These are phyloP conservation scores for Apteryx owenii DNA, from an alignment of 2,113 vertebrate genomes.

Conservation along the genomic window DNA sequence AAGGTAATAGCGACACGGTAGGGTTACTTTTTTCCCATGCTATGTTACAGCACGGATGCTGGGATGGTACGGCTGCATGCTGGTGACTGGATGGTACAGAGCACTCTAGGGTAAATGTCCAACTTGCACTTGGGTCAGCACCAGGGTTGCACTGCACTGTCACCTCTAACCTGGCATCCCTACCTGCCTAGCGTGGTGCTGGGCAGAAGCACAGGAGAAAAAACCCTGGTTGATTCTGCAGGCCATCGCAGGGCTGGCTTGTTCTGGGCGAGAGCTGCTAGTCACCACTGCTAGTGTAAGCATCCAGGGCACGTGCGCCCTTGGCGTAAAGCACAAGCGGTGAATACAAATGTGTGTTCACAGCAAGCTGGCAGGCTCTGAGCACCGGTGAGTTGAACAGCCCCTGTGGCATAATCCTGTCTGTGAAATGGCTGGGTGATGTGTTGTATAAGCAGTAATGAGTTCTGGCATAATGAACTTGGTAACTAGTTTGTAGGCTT, in stretches of 20 bases:
- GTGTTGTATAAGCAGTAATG: not conserved
- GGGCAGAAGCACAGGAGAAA: not conserved
- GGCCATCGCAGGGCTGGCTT: rapidly evolving
- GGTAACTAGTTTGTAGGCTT: not conserved
- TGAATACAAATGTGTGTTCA: rapidly evolving
- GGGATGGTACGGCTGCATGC: constrained; percentile 77
- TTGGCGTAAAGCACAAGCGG: rapidly evolving
- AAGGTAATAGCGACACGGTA: constrained; percentile 97
- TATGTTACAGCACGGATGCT: constrained; percentile 73
- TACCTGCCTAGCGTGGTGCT: not conserved
- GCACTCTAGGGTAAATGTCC: constrained; percentile 47
- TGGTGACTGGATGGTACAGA: constrained; percentile 66
- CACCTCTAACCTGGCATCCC: not conserved
- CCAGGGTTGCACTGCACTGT: not conserved
- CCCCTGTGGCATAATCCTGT: not conserved
- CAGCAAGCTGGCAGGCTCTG: not conserved
- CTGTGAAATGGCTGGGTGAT: not conserved
- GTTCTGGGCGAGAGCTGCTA: rapidly evolving
- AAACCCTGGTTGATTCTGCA: not conserved
- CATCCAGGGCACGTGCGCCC: rapidly evolving
- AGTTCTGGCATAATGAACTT: rapidly evolving
- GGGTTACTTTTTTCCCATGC: constrained; percentile 80
- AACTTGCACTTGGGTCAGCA: not conserved
- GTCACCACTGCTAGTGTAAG: rapidly evolving
- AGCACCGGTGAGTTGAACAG: not conserved